These are phyloP conservation scores for Marcusenius ussheri DNA, from an alignment of 2,113 vertebrate species.

Conservation along the genomic window DNA sequence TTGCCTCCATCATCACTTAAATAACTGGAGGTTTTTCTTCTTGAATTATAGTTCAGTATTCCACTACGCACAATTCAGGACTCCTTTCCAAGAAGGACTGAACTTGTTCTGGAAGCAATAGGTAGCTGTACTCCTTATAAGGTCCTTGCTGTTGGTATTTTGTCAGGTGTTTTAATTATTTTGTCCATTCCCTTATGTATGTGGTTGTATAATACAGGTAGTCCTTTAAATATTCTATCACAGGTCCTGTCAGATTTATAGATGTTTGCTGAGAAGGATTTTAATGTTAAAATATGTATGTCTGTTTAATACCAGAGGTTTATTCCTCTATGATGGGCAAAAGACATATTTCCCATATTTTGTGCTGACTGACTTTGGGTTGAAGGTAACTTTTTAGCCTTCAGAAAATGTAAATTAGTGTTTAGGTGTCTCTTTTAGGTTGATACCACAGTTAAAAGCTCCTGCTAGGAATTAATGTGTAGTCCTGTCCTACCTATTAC, in stretches of 20 bases:
- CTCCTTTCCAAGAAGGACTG: neutral
- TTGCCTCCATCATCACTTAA: neutral
- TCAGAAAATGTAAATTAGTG: constrained; percentile 32
- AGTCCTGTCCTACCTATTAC: neutral
- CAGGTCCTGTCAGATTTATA: neutral
- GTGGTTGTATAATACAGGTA: neutral
- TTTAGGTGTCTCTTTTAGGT: constrained; percentile 29
- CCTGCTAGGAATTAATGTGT: neutral
- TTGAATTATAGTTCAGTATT: neutral
- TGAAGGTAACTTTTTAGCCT: constrained; percentile 31
- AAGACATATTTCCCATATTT: constrained; percentile 30
- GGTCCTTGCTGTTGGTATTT: neutral
- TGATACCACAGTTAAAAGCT: neutral
- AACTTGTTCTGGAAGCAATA: neutral
- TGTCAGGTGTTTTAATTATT: neutral
- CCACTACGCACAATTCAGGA: neutral
- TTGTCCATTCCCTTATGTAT: neutral
- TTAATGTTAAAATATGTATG: neutral
- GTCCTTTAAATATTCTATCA: too few species aligned
- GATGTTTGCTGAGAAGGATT: neutral
- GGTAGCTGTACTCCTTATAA: neutral
- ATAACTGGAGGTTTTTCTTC: neutral
- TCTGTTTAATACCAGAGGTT: neutral
- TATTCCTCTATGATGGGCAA: constrained; percentile 8
- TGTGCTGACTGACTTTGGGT: constrained; percentile 40